Percentiles rank a stretch among this genome's conserved stretches.
These are phyloP conservation scores for Mormoops blainvillei DNA, from an alignment of 2,113 vertebrate genomes.

Conservation along the genomic window DNA sequence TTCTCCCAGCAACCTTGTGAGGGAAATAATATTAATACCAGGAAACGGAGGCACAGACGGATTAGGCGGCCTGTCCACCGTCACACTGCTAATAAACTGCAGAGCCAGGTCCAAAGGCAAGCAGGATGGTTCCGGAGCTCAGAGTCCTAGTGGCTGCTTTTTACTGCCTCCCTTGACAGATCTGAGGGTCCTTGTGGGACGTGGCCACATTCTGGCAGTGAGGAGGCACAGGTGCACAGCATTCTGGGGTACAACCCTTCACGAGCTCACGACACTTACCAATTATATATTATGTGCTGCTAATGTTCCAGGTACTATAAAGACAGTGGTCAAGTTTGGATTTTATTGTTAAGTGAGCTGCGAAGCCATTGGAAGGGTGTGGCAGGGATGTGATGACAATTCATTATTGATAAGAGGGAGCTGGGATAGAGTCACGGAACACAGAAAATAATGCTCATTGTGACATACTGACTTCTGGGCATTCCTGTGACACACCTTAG, in stretches of 20 bases:
- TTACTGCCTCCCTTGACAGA: not conserved
- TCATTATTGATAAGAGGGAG: not conserved
- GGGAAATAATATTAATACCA: not conserved
- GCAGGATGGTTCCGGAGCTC: not conserved
- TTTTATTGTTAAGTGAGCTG: not conserved
- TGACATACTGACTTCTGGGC: not conserved
- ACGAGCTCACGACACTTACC: not conserved
- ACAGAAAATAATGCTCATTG: not conserved
- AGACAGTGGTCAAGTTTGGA: not conserved
- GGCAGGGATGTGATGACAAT: not conserved
- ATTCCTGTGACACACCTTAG: not conserved
- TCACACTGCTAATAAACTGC: not conserved
- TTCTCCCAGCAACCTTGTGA: not conserved
- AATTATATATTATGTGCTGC: not conserved
- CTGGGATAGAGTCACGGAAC: not conserved
- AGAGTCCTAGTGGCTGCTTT: not conserved
- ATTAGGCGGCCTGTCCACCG: not conserved
- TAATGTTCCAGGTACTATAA: not conserved
- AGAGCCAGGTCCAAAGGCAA: not conserved
- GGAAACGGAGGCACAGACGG: not conserved
- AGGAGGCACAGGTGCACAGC: not conserved
- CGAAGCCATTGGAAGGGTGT: not conserved
- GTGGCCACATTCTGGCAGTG: not conserved
- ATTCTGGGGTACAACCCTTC: not conserved
- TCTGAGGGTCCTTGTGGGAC: not conserved